phyloP scores from a whole-genome alignment of 2,888 invertebrate species.

The Oasisia sp. region DNA sequence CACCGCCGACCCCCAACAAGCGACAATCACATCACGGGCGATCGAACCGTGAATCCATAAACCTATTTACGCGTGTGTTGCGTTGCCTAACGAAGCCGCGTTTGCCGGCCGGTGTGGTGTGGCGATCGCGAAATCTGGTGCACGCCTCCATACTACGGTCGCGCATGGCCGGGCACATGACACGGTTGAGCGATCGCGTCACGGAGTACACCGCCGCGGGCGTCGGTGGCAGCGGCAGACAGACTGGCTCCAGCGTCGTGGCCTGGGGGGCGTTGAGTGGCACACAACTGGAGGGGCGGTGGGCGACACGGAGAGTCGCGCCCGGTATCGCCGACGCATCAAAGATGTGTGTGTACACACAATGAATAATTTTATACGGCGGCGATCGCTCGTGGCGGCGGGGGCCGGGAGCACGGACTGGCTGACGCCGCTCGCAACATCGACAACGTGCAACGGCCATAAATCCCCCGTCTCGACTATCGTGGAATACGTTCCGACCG shows the following conservation, averaged over 20 bases:
- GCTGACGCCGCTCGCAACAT: background rate
- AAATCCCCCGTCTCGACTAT: background rate
- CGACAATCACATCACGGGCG: background rate
- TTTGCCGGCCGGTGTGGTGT: background rate
- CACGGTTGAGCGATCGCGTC: conserved; percentile 10
- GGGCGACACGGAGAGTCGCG: background rate
- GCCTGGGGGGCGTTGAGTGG: background rate
- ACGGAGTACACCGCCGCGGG: background rate
- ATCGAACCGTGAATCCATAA: background rate
- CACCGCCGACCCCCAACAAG: background rate
- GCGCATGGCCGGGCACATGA: conserved; percentile 8
- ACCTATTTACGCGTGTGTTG: background rate
- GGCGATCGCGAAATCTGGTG: background rate
- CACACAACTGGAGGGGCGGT: background rate
- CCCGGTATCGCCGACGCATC: background rate
- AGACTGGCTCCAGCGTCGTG: background rate
- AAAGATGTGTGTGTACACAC: background rate
- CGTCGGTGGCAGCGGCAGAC: background rate
- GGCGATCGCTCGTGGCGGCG: background rate
- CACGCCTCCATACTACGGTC: background rate
- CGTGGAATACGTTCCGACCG: background rate
- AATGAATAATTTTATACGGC: background rate
- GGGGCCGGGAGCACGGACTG: background rate
- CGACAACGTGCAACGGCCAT: background rate
- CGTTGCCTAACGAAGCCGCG: background rate